These are phyloP conservation scores for Gymnothorax reevesii DNA, from an alignment of 2,797 vertebrate genomes.

Conservation along the genomic window DNA sequence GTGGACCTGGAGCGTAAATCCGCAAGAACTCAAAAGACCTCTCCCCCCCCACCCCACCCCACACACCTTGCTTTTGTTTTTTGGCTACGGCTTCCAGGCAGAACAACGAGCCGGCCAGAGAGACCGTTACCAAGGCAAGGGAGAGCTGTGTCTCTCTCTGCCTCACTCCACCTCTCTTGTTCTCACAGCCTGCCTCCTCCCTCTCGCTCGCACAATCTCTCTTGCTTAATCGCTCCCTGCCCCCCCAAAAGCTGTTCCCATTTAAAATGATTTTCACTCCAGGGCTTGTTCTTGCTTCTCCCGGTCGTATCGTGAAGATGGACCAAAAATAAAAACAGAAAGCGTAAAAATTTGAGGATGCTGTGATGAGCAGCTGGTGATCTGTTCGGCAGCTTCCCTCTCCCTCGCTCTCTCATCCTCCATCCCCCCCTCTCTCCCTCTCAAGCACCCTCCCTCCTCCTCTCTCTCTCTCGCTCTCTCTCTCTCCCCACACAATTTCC, in stretches of 20 bases:
- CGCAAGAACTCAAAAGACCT: neutral
- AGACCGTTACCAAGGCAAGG: conserved; percentile 78
- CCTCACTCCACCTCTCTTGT: neutral
- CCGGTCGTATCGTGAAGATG: neutral
- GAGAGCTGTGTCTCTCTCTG: conserved; percentile 62
- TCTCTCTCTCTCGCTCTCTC: neutral
- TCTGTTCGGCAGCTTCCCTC: neutral
- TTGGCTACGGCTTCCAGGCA: conserved; percentile 24
- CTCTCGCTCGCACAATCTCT: conserved; percentile 47
- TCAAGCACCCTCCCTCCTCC: neutral
- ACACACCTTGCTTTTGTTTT: neutral
- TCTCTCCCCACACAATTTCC: neutral
- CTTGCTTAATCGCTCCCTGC: conserved; percentile 20
- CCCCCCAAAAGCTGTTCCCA: conserved; percentile 22
- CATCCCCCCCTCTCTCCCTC: neutral
- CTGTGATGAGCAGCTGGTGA: neutral
- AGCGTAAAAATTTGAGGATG: neutral
- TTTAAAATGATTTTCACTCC: neutral
- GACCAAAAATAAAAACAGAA: neutral
- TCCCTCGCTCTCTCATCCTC: neutral
- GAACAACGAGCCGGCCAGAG: conserved; percentile 63
- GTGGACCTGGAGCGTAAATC: conserved; percentile 53
- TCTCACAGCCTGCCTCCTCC: conserved; percentile 41
- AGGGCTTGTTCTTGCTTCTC: conserved; percentile 10
- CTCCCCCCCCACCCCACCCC: neutral